phyloP scores from a whole-genome alignment of 2,888 invertebrate species.

The Carcina quercana region DNA sequence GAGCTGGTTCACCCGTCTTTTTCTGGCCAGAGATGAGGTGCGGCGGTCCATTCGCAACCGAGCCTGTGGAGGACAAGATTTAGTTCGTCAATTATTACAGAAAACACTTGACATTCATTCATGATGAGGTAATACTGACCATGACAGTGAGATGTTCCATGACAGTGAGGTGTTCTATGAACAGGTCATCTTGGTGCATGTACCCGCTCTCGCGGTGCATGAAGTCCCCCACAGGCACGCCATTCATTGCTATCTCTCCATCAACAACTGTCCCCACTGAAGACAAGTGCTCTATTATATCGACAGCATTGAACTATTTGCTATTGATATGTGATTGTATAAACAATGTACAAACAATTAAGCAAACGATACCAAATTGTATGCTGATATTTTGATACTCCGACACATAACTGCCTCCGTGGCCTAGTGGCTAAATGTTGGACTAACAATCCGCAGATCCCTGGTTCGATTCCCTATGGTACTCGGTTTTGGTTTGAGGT shows the following conservation, averaged over 20 bases:
- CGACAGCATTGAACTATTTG: no score
- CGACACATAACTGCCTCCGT: no score
- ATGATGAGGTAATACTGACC: constrained; percentile 72
- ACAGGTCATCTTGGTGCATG: constrained; percentile 94
- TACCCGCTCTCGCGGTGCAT: constrained; percentile 90
- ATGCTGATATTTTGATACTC: no score
- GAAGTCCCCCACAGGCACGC: constrained; percentile 79
- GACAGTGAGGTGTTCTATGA: constrained; percentile 89
- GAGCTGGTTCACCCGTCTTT: constrained; percentile 79
- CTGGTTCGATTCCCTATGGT: no score
- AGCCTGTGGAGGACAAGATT: constrained; percentile 79
- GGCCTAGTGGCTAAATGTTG: no score
- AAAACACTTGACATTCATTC: constrained; percentile 2
- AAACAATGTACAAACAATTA: no score
- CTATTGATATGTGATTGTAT: no score
- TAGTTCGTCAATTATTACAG: constrained; percentile 3
- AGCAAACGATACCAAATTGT: no score
- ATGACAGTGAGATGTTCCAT: constrained; percentile 91
- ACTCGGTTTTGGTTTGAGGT: no score
- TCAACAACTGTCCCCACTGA: constrained; percentile 81
- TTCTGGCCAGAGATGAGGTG: constrained; percentile 74
- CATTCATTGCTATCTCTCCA: constrained; percentile 88
- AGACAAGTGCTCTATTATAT: no score
- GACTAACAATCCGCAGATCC: no score
- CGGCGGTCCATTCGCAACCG: constrained; percentile 85